A percentile compares a stretch with the other conserved stretches of the same genome.
phyloP scores from a whole-genome alignment of 2,113 vertebrate genomes.

The Tympanuchus pallidicinctus region DNA sequence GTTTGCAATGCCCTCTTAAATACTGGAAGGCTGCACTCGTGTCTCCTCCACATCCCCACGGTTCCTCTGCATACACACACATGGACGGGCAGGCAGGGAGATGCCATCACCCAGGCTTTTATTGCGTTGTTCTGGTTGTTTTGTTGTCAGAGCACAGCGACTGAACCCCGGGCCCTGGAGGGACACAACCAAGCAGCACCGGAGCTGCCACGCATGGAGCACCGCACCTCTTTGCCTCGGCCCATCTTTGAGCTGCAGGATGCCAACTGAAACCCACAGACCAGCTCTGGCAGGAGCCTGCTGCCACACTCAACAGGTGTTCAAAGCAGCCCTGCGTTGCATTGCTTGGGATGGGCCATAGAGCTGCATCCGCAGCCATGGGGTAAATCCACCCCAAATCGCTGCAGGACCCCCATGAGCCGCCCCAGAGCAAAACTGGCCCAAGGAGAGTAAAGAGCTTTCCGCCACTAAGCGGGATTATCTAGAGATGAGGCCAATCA shows the following conservation, averaged over 20 bases:
- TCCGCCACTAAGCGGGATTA: slow-evolving; percentile 51
- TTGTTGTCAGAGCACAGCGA: neutral
- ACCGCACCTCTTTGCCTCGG: neutral
- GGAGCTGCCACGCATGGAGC: neutral
- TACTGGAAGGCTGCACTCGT: too few species aligned
- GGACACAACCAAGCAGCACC: neutral
- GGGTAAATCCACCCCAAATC: neutral
- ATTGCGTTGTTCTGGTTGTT: neutral
- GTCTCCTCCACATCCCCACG: too few species aligned
- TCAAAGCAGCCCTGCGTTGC: neutral
- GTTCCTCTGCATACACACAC: neutral
- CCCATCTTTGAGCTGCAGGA: neutral
- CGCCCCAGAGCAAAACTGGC: slow-evolving; percentile 19
- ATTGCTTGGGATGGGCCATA: neutral
- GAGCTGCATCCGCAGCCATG: neutral
- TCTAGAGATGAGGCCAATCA: slow-evolving; percentile 62
- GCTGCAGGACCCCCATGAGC: neutral
- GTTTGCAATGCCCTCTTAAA: too few species aligned
- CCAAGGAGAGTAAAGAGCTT: slow-evolving; percentile 53
- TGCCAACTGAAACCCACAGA: neutral
- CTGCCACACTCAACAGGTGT: neutral
- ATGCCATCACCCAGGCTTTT: too few species aligned
- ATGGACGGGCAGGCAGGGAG: neutral
- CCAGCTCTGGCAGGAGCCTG: neutral
- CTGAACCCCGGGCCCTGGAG: too few species aligned